Evolutionary conservation across 2,888 invertebrate species (phyloP), one percentile per base, ranked within the genome.

Genomic region (Mimachlamys varia): DNA sequence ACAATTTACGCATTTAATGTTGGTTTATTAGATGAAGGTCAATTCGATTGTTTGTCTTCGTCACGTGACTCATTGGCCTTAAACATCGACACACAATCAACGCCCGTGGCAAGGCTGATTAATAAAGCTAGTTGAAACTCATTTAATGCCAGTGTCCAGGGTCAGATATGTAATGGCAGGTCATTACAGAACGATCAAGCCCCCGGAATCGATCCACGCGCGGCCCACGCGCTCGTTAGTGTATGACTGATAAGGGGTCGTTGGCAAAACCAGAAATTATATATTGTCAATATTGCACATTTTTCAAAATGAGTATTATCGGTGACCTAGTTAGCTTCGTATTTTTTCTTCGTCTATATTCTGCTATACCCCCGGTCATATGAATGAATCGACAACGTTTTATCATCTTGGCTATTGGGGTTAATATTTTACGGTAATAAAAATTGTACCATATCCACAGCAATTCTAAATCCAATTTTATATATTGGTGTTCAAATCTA

Each of bases 41-140:
- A 33, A 0, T 33, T 76, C 33, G 76, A 33, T 27, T 33, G 76
- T 33, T 27, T 76, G 33, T 33, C 33, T 19, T 27, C 27, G 76
- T 7, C 76, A 76, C 27, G 33, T 33, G 33, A 76, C 76, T 19
- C 33, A 22, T 33, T 76, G 76, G 76, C 76, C 33, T 76, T 44
- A 76, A 76, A 76, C 33, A 15, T 15, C 33, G 76, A 27, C 76
- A 62, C 22, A 12, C 33, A 33, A 76, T 76, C 27, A 27, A 33
- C 17, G 76, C 5, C 76, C 5, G 15, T 27, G 76, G 7, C 33
- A 76, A 76, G 33, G 76, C 17, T 27, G 76, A 76, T 76, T 33
- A 76, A 76, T 76, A 76, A 76, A 33, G 76, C 33, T 76, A 76
- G 76, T 76, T 76, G 33, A 12, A 76, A 33, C 27, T 76, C 76